Conservation (phyloP, 2,888 invertebrate species). For the Belgica antarctica region DNA sequence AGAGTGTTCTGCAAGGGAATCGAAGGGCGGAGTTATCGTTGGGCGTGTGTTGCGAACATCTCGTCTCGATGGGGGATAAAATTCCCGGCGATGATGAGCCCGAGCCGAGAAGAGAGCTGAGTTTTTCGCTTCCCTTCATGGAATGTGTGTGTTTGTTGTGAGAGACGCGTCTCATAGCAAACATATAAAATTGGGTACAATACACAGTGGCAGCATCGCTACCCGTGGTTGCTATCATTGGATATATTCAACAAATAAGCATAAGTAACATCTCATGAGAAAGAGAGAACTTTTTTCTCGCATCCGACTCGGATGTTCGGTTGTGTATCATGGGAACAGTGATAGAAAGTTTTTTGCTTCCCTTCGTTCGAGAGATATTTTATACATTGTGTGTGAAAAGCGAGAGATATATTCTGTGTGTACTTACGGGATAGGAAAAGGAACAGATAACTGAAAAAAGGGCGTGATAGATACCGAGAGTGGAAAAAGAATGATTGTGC, state of each 20-base stretch:
- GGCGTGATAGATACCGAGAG: conserved; percentile 40
- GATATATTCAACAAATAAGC: conserved; percentile 20
- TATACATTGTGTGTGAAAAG: background rate
- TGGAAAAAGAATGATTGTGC: conserved; percentile 5
- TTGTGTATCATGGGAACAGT: conserved; percentile 34
- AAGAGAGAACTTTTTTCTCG: too few relatives aligned
- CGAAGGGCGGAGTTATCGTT: conserved; percentile 14
- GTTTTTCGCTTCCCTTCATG: too few relatives aligned
- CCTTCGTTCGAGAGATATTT: background rate
- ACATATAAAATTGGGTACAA: conserved; percentile 12
- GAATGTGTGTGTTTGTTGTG: background rate
- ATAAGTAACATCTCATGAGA: conserved; percentile 26
- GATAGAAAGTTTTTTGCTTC: conserved; percentile 35
- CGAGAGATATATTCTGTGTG: conserved; percentile 14
- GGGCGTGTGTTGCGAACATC: conserved; percentile 7
- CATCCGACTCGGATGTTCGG: too few relatives aligned
- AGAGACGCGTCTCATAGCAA: conserved; percentile 23
- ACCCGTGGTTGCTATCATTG: conserved; percentile 23
- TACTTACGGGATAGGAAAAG: conserved; percentile 22
- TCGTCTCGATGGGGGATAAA: background rate
- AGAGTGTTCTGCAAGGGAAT: background rate
- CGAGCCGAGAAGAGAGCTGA: background rate
- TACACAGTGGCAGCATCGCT: background rate
- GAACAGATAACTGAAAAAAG: conserved; percentile 35
- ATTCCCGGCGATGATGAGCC: background rate